Evolutionary conservation across 2,797 vertebrate genomes (phyloP).

Genomic region (Zenarchopterus dispar): DNA sequence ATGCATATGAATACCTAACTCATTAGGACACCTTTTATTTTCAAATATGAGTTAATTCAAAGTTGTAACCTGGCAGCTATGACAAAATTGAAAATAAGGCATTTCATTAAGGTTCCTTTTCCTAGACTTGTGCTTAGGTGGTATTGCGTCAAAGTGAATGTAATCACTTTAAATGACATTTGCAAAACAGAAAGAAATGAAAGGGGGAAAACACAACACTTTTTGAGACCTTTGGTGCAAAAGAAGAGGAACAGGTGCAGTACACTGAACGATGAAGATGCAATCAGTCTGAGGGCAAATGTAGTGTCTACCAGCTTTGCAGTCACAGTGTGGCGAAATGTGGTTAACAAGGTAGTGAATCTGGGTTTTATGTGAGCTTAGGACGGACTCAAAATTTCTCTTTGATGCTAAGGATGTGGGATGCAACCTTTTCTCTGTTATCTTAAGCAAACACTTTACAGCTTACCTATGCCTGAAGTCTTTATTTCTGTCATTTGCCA

Average conservation of each 20-base stretch:
- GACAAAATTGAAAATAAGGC: background rate
- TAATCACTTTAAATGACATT: no score
- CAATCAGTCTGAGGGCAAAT: conserved; percentile 21
- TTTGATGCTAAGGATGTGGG: background rate
- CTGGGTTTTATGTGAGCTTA: no score
- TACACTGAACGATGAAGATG: conserved; percentile 21
- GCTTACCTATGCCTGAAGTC: conserved; percentile 99
- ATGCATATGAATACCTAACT: background rate
- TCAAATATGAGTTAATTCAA: background rate
- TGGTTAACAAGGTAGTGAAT: conserved; percentile 8
- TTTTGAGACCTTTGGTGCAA: background rate
- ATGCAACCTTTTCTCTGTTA: background rate
- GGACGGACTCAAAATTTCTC: background rate
- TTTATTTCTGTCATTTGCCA: conserved; percentile 97
- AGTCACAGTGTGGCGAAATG: no score
- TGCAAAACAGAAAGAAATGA: background rate
- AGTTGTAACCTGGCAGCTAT: background rate
- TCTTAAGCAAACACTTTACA: conserved; percentile 39
- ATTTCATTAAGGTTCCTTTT: background rate
- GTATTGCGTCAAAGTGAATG: no score
- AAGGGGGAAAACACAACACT: background rate
- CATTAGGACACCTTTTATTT: background rate
- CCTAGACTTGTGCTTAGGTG: background rate
- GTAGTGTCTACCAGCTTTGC: conserved; percentile 13
- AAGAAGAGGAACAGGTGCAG: background rate